phyloP scores from a whole-genome alignment of 2,888 invertebrate species.

The Neuroscelio doddi region DNA sequence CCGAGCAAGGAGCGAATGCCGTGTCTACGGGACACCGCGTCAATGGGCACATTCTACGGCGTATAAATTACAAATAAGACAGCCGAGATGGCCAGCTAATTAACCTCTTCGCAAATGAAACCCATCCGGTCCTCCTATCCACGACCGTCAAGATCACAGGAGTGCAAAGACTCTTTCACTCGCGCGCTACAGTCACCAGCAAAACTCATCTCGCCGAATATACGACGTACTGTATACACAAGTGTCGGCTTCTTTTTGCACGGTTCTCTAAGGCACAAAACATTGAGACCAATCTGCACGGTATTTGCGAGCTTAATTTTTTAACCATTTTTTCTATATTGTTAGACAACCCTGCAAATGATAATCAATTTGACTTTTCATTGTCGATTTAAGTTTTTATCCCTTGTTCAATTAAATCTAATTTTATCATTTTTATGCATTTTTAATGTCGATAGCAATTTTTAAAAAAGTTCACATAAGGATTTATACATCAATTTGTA shows the following conservation, averaged over 20 bases:
- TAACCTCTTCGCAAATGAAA: slow-evolving; percentile 60
- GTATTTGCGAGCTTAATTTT: neutral
- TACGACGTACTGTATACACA: slow-evolving; percentile 13
- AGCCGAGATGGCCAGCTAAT: slow-evolving; percentile 60
- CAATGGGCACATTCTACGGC: slow-evolving; percentile 53
- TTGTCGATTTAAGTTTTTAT: too few species aligned
- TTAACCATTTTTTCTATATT: too few species aligned
- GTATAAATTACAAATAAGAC: slow-evolving; percentile 62
- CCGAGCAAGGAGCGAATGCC: too few species aligned
- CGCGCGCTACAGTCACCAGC: too few species aligned
- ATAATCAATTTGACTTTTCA: too few species aligned
- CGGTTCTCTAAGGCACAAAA: neutral
- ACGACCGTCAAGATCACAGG: slow-evolving; percentile 45
- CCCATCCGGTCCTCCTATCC: slow-evolving; percentile 40
- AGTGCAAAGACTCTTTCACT: slow-evolving; percentile 41
- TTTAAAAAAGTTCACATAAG: too few species aligned
- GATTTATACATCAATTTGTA: too few species aligned
- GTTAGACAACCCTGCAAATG: too few species aligned
- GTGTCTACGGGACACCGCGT: slow-evolving; percentile 43
- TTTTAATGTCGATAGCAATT: too few species aligned
- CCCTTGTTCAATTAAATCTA: too few species aligned
- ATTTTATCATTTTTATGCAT: too few species aligned
- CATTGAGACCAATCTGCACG: slow-evolving; percentile 4
- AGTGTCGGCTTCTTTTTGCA: slow-evolving; percentile 12
- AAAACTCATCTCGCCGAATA: slow-evolving; percentile 33